Conservation (phyloP, 2,797 vertebrate species). For the Falco concolor region DNA sequence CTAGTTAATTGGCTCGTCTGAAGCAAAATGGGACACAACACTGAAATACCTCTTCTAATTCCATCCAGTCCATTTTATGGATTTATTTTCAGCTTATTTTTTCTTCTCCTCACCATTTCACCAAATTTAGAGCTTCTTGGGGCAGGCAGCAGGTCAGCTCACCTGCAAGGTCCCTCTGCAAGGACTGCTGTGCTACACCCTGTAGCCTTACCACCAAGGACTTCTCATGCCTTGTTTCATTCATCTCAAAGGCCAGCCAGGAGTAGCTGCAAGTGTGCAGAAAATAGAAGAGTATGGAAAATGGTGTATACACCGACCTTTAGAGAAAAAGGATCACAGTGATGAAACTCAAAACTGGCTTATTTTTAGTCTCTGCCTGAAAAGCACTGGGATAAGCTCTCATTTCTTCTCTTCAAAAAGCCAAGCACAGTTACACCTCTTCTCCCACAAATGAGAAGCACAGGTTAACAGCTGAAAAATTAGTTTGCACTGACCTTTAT, state of each 20-base stretch:
- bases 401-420: neutral
- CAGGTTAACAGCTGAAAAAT: neutral
- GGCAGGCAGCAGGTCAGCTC: neutral
- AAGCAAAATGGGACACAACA: neutral
- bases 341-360: neutral
- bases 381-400: neutral
- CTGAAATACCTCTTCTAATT: neutral
- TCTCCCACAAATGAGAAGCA: neutral
- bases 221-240: accelerated
- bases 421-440: neutral
- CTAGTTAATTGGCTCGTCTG: neutral
- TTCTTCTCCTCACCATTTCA: neutral
- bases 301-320: neutral
- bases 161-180: neutral
- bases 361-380: neutral
- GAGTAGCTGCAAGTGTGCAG: neutral
- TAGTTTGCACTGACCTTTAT: neutral
- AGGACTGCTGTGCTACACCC: neutral
- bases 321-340: neutral
- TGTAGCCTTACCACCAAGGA: neutral
- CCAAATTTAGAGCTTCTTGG: neutral
- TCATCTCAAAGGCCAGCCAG: neutral
- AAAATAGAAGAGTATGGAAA: neutral
- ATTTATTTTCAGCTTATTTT: neutral
- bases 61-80: neutral